phyloP scores from a whole-genome alignment of 2,888 invertebrate genomes.

The Ditylenchus weischeri region DNA sequence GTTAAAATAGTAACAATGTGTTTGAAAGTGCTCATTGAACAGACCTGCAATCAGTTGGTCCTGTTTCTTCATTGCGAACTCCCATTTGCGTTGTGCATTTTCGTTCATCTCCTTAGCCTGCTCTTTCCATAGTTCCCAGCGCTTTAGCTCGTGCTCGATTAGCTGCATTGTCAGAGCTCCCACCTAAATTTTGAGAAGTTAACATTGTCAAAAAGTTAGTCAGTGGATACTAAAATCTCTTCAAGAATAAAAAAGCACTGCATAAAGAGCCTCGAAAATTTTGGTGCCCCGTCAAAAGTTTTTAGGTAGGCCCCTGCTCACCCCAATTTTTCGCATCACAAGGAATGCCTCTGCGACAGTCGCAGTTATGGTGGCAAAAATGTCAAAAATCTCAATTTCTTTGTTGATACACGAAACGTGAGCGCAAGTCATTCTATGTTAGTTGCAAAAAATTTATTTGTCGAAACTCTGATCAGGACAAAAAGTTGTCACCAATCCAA shows the following conservation, averaged over 20 bases:
- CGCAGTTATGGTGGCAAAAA: too few relatives aligned
- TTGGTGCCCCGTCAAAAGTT: not conserved
- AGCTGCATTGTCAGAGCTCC: conserved; percentile 95
- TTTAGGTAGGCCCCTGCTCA: not conserved
- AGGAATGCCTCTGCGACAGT: too few relatives aligned
- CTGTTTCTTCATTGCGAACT: conserved; percentile 85
- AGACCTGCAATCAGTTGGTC: conserved; percentile 77
- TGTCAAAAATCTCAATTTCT: too few relatives aligned
- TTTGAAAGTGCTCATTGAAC: not conserved
- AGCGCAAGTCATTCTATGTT: too few relatives aligned
- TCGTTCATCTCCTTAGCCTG: conserved; percentile 58
- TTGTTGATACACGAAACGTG: too few relatives aligned
- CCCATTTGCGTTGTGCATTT: conserved; percentile 69
- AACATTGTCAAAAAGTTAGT: too few relatives aligned
- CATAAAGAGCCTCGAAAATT: too few relatives aligned
- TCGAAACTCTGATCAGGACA: too few relatives aligned
- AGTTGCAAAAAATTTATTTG: too few relatives aligned
- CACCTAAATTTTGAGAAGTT: not conserved
- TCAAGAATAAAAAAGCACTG: too few relatives aligned
- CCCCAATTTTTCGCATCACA: not conserved
- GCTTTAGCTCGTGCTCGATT: conserved; percentile 85
- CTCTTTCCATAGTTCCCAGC: conserved; percentile 83
- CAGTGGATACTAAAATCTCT: too few relatives aligned
- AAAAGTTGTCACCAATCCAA: too few relatives aligned
- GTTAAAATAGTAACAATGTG: not conserved